Percentiles rank a stretch among this genome's conserved stretches.
Evolutionary conservation across 2,797 vertebrate genomes (phyloP).

Genomic region (Sarcophilus harrisii): DNA sequence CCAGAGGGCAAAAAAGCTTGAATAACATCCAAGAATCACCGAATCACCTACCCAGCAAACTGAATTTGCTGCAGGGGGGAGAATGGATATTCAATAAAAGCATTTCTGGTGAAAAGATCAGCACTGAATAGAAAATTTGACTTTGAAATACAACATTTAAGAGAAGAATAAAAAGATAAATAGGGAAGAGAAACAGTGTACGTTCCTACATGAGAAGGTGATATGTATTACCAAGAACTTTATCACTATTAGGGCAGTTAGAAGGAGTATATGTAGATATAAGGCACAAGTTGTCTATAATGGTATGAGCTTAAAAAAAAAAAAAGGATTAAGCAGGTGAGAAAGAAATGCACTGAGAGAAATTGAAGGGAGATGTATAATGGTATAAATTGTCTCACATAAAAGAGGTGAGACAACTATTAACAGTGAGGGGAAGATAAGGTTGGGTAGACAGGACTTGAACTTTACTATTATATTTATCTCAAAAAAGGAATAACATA

Average conservation of each 20-base stretch:
- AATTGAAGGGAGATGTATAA: background rate
- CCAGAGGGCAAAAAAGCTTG: background rate
- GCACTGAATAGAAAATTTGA: background rate
- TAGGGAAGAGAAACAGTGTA: background rate
- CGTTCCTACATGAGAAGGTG: background rate
- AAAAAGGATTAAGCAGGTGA: background rate
- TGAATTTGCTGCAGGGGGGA: background rate
- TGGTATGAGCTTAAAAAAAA: background rate
- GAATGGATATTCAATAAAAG: background rate
- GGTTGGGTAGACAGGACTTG: background rate
- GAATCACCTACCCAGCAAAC: background rate
- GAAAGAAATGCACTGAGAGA: background rate
- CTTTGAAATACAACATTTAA: background rate
- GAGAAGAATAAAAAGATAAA: background rate
- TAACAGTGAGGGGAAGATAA: background rate
- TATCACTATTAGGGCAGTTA: background rate
- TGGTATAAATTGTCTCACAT: background rate
- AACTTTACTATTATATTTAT: background rate
- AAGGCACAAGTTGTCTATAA: background rate
- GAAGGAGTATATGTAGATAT: background rate
- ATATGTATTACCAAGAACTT: background rate
- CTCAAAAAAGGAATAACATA: background rate
- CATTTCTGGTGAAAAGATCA: background rate
- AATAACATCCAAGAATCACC: background rate
- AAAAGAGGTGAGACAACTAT: background rate